These are phyloP conservation scores for Neodon shergylaensis DNA, from an alignment of 2,113 vertebrate species.

Conservation along the genomic window DNA sequence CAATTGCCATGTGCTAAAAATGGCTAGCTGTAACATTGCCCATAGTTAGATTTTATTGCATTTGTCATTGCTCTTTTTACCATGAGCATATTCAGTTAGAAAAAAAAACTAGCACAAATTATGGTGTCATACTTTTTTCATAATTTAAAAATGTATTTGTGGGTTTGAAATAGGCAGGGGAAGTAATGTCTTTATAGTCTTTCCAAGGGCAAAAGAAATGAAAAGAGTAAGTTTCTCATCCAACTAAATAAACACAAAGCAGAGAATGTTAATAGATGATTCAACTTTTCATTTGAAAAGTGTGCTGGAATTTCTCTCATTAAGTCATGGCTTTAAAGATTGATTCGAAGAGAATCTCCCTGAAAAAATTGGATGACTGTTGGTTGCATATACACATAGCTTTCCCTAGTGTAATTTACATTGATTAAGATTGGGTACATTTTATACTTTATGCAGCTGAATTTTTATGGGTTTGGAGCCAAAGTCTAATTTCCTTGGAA, in stretches of 20 bases:
- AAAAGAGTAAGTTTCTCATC: slow-evolving; percentile 78
- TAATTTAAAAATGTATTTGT: slow-evolving; percentile 75
- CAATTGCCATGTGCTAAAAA: slow-evolving; percentile 19
- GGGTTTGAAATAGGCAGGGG: slow-evolving; percentile 72
- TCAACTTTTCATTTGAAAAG: slow-evolving; percentile 68
- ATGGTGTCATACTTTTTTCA: slow-evolving; percentile 52
- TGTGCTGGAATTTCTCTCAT: slow-evolving; percentile 57
- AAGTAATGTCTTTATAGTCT: slow-evolving; percentile 71
- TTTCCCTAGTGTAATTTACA: slow-evolving; percentile 26
- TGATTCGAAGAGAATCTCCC: slow-evolving; percentile 34
- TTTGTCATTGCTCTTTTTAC: slow-evolving; percentile 46
- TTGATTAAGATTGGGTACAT: slow-evolving; percentile 19
- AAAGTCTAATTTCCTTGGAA: slow-evolving; percentile 46
- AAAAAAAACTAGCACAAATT: slow-evolving; percentile 65
- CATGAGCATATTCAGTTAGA: not conserved
- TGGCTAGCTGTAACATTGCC: slow-evolving; percentile 27
- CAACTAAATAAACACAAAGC: slow-evolving; percentile 76
- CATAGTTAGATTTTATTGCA: slow-evolving; percentile 53
- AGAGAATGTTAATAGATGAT: slow-evolving; percentile 75
- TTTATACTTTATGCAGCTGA: slow-evolving; percentile 25
- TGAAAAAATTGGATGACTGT: slow-evolving; percentile 20
- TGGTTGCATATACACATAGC: not conserved
- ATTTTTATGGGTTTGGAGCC: slow-evolving; percentile 41
- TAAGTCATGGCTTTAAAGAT: slow-evolving; percentile 45
- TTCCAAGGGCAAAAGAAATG: slow-evolving; percentile 76